Conservation (phyloP, 2,797 vertebrate species). For the Periparus ater region DNA sequence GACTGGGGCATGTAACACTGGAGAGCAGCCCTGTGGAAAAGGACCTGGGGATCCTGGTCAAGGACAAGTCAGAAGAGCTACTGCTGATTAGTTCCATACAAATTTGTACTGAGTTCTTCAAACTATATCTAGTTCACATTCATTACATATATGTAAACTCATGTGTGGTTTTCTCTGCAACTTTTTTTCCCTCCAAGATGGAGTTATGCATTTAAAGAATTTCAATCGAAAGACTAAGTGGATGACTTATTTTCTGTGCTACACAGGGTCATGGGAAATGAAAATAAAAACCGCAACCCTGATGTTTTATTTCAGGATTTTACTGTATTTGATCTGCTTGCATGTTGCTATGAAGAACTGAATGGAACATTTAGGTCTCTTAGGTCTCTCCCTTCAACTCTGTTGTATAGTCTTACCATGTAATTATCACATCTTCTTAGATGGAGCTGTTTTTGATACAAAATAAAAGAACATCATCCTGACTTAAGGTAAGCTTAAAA, state of each 20-base stretch:
- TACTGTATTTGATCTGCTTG: not conserved
- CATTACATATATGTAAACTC: not conserved
- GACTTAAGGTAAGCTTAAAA: not conserved
- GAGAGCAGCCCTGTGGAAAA: not conserved
- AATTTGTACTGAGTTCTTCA: not conserved
- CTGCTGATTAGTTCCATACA: not conserved
- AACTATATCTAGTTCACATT: not conserved
- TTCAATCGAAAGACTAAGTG: not conserved
- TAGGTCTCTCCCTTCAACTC: not conserved
- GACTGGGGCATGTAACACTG: not conserved
- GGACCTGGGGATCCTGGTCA: rapidly evolving
- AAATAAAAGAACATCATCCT: not conserved
- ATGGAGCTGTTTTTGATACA: not conserved
- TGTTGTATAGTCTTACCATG: not conserved
- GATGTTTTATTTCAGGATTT: constrained; percentile 23
- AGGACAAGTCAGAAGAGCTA: not conserved
- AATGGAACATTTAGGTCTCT: not conserved
- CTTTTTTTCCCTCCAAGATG: not conserved
- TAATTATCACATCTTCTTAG: not conserved
- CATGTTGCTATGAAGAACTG: not conserved
- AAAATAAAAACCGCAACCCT: not conserved
- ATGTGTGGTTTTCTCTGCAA: not conserved
- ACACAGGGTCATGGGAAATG: constrained; percentile 28
- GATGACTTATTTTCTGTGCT: constrained; percentile 10
- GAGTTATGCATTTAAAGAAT: not conserved